Percentiles rank a stretch among this genome's conserved stretches.
phyloP scores from a whole-genome alignment of 1,140 invertebrate genomes.

The Drosophila triauraria region DNA sequence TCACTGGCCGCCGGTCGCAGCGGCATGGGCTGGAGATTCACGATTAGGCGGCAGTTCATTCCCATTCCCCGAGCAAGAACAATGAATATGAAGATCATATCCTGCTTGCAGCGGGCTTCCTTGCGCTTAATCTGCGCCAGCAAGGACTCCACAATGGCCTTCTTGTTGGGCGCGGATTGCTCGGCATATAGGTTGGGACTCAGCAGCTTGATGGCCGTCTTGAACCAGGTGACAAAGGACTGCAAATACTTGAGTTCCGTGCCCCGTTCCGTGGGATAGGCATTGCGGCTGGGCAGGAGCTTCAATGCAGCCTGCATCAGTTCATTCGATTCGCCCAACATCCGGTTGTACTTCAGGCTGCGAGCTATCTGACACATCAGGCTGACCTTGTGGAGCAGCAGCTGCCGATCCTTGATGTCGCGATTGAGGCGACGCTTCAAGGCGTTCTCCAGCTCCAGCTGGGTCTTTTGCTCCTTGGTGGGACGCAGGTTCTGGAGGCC shows the following conservation, averaged over 20 bases:
- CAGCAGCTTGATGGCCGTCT: slow-evolving; percentile 87
- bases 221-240: slow-evolving; percentile 92
- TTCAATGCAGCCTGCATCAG: slow-evolving; percentile 90
- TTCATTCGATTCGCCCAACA: slow-evolving; percentile 88
- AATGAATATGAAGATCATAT: slow-evolving; percentile 91
- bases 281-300: slow-evolving; percentile 88
- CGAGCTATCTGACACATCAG: slow-evolving; percentile 93
- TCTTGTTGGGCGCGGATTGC: slow-evolving; percentile 55
- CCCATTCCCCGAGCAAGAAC: slow-evolving; percentile 91
- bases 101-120: slow-evolving; percentile 88
- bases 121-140: slow-evolving; percentile 88
- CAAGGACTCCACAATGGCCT: slow-evolving; percentile 86
- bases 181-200: slow-evolving; percentile 84
- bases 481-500: slow-evolving; percentile 45
- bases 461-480: slow-evolving; percentile 86
- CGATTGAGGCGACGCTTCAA: slow-evolving; percentile 91
- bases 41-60: slow-evolving; percentile 92
- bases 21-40: slow-evolving; percentile 88
- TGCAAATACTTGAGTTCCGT: slow-evolving; percentile 91
- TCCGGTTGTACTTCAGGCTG: slow-evolving; percentile 91
- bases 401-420: slow-evolving; percentile 90
- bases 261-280: slow-evolving; percentile 89
- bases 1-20: slow-evolving; percentile 87
- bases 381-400: slow-evolving; percentile 94
- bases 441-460: slow-evolving; percentile 88